Evolutionary conservation across 2,797 vertebrate genomes (phyloP).

Genomic region (Melopsittacus undulatus): DNA sequence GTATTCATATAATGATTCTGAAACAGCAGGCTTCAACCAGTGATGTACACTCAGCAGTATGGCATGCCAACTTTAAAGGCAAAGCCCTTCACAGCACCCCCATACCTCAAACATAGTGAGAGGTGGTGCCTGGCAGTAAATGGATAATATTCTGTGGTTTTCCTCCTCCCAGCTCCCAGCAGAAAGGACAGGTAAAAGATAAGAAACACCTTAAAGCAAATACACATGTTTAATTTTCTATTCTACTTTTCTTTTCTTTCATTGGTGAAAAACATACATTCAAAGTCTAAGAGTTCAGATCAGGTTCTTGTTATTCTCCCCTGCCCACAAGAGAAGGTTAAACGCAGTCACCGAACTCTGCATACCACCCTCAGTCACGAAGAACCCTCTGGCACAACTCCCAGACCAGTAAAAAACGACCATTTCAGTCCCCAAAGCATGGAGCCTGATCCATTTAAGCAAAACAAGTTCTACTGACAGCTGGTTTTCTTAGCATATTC

Average conservation of each 20-base stretch:
- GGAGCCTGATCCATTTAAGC: conserved; percentile 64
- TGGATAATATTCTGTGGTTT: background rate
- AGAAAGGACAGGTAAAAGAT: background rate
- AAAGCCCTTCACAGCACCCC: background rate
- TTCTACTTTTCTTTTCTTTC: background rate
- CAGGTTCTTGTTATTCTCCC: conserved; percentile 57
- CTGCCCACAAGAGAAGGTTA: conserved; percentile 46
- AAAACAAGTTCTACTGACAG: conserved; percentile 73
- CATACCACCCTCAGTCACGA: conserved; percentile 75
- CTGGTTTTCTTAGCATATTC: conserved; percentile 67
- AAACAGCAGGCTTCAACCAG: background rate
- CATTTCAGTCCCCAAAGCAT: conserved; percentile 61
- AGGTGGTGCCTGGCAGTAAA: accelerated
- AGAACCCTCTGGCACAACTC: conserved; percentile 75
- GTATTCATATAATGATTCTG: background rate
- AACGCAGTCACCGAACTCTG: conserved; percentile 67
- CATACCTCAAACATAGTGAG: background rate
- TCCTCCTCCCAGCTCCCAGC: background rate
- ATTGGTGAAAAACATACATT: background rate
- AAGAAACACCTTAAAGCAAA: conserved; percentile 36
- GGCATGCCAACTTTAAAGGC: background rate
- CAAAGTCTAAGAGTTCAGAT: conserved; percentile 41
- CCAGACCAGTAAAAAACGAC: conserved; percentile 72
- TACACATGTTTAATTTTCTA: background rate
- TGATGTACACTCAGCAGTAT: background rate